Conservation (phyloP, 2,113 vertebrate species). For the Plotosus lineatus region DNA sequence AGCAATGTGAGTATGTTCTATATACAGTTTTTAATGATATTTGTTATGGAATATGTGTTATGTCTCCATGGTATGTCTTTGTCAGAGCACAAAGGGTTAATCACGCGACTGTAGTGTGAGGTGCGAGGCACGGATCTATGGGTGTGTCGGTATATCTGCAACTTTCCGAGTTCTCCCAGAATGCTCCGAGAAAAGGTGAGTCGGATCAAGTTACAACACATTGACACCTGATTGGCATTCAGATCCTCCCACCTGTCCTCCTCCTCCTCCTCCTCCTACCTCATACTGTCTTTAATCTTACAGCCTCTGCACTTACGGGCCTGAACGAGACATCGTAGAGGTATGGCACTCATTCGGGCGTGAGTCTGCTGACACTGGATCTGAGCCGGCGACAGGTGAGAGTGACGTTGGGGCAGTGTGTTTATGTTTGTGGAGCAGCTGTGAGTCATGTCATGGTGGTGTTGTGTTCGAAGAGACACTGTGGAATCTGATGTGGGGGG, state of each 20-base stretch:
- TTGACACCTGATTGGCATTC: conserved; percentile 40
- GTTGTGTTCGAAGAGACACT: not conserved
- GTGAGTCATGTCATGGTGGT: not conserved
- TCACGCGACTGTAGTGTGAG: not conserved
- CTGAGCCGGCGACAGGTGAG: conserved; percentile 50
- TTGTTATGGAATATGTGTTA: not conserved
- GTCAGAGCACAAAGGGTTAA: conserved; percentile 36
- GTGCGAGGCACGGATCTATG: conserved; percentile 37
- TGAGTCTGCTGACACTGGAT: conserved; percentile 42
- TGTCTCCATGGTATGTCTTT: not conserved
- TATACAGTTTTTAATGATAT: not conserved
- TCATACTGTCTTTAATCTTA: not conserved
- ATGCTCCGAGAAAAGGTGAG: conserved; percentile 48
- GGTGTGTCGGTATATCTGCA: conserved; percentile 51
- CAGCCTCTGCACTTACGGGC: not conserved
- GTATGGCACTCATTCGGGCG: conserved; percentile 25
- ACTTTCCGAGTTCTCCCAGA: conserved; percentile 52
- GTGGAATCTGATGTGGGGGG: not conserved
- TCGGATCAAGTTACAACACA: conserved; percentile 46
- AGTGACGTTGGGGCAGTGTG: conserved; percentile 16
- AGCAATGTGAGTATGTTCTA: not conserved
- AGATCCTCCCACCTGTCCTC: not conserved
- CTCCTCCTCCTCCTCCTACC: not conserved
- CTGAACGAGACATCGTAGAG: conserved; percentile 8
- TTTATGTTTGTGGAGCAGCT: conserved; percentile 32